phyloP scores from a whole-genome alignment of 2,113 vertebrate species.

The Chloroceryle aenea region DNA sequence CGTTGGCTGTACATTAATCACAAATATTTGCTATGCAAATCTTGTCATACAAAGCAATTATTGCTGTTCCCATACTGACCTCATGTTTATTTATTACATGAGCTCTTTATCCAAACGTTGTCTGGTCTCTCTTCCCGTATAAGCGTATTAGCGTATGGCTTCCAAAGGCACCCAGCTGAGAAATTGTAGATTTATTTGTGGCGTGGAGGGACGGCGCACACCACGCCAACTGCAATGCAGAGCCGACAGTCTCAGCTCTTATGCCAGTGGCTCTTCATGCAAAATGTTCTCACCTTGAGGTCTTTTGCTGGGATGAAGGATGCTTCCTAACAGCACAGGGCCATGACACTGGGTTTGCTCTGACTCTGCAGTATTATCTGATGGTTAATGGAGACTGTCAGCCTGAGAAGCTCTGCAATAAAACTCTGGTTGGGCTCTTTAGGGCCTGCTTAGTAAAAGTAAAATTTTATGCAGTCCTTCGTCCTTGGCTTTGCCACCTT shows the following conservation, averaged over 20 bases:
- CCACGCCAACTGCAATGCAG: conserved; percentile 7
- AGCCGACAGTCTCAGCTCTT: background rate
- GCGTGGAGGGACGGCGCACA: background rate
- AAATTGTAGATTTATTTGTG: conserved; percentile 44
- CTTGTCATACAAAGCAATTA: conserved; percentile 72
- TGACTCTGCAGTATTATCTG: conserved; percentile 38
- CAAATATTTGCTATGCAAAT: conserved; percentile 76
- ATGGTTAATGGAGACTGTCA: conserved; percentile 66
- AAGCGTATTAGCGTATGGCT: conserved; percentile 17
- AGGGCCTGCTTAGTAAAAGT: background rate
- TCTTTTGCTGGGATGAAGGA: conserved; percentile 57
- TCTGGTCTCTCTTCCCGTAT: conserved; percentile 34
- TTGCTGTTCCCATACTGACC: conserved; percentile 62
- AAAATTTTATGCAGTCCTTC: background rate
- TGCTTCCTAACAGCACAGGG: background rate
- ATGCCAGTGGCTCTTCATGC: conserved; percentile 14
- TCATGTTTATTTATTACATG: conserved; percentile 74
- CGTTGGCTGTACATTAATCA: conserved; percentile 60
- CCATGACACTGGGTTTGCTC: conserved; percentile 1
- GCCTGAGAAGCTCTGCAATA: background rate
- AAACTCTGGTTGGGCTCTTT: background rate
- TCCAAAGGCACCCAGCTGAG: conserved; percentile 42
- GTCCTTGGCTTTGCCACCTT: conserved; percentile 22
- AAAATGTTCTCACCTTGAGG: conserved; percentile 58
- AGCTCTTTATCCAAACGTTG: conserved; percentile 64